phyloP scores from a whole-genome alignment of 1,140 invertebrate species.

The Cataglyphis hispanica region DNA sequence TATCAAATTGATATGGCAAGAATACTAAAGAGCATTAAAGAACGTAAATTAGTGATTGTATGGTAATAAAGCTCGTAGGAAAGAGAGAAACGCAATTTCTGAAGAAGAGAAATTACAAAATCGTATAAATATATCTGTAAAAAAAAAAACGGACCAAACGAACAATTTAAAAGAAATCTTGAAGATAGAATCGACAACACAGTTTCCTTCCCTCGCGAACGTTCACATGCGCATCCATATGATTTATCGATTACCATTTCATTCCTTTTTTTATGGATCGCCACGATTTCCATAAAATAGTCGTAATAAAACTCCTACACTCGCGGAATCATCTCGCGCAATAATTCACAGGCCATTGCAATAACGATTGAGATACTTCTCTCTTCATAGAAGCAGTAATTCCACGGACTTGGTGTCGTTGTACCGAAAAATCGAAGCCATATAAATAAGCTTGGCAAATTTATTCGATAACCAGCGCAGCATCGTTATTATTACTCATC shows the following conservation, averaged over 20 bases:
- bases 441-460: not conserved
- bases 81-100: not conserved
- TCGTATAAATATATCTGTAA: not conserved
- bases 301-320: constrained; percentile 29
- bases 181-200: constrained; percentile 20
- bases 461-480: constrained; percentile 1
- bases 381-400: constrained; percentile 31
- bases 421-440: constrained; percentile 15
- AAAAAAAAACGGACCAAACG: not conserved
- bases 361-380: constrained; percentile 48
- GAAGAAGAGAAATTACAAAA: constrained; percentile 18
- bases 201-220: not conserved
- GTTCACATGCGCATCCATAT: not conserved
- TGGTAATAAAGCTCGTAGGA: constrained; percentile 7
- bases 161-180: not conserved
- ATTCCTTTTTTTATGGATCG: constrained; percentile 36
- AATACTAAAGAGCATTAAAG: not conserved
- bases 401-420: constrained; percentile 13
- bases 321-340: constrained; percentile 9
- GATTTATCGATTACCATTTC: constrained; percentile 40
- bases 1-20: not conserved
- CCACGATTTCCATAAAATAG: not conserved
- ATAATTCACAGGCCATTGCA: constrained; percentile 25
- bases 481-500: not conserved
- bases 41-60: constrained; percentile 24